Base-by-base conservation (phyloP, 2,113 vertebrate genomes). In the Vimba vimba region DNA sequence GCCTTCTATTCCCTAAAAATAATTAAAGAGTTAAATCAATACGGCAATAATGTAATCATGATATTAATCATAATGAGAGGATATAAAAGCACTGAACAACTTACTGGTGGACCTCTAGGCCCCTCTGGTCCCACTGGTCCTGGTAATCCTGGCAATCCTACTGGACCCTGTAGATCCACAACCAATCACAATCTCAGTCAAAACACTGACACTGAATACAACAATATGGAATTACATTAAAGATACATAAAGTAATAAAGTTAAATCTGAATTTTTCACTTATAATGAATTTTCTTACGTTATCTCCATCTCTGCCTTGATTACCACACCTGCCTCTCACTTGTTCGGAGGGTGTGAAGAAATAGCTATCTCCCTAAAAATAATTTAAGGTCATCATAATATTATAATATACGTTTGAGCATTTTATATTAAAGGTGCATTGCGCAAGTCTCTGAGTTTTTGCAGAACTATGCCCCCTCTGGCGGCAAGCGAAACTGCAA, bases 61-160 rank as follows among this genome's bases (percentile, higher is more conserved):
- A 47, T 33, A 4, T 50, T 47, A 25, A n/a, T 13, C 25, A 30
- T 21, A 9, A 50, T 68, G n/a, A 55, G n/a, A 36, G 43, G 43
- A 43, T 43, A 43, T 21, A 39, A 69, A 83, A 59, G 66, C 15
- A 19, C 2, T 59, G 12, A 39, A 36, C 55, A 19, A 43, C 89
- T 0, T 89, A 94, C 94, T 55, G 69, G 60, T 81, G 36, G 30
- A 84, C 94, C 94, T 1, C 36, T 0, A 0, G 36, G 1, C 87
- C 94, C 94, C 12, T 52, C 57, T 55, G 82, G 73, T 81, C 94
- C 94, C 1, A 6, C 25, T 11, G 11, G 10, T 8, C 94, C 94
- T 0, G 19, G 62, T 4, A 27, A 6, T 36, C 94, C 94, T 62
- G 52, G 64, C 7, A 6, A 4, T 64, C 94, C 94, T 2, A 0